Conservation (phyloP, 30 jellyfish, hydroid and myxozoan genomes). For the Turritopsis dohrnii region DNA sequence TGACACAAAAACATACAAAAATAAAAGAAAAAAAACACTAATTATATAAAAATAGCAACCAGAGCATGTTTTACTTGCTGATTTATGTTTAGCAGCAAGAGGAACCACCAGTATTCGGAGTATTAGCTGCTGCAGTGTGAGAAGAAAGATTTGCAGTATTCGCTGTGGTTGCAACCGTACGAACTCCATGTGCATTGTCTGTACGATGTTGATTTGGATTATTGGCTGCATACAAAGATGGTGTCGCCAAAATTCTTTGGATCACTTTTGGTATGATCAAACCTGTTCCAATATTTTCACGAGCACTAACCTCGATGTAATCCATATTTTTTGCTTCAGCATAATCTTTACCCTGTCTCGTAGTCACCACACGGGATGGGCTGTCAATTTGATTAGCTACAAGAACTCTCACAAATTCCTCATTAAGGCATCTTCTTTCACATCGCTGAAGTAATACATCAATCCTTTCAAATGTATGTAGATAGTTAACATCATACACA, state of each 20-base stretch:
- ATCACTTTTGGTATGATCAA: neutral
- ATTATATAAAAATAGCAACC: too few species aligned
- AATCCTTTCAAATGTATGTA: constrained; percentile 43
- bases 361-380: constrained; percentile 65
- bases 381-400: constrained; percentile 72
- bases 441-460: constrained; percentile 56
- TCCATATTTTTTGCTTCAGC: constrained; percentile 67
- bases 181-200: neutral
- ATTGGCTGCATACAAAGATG: neutral
- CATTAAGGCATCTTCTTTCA: constrained; percentile 47
- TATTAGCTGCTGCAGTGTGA: neutral
- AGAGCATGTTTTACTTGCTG: too few species aligned
- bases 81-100: neutral
- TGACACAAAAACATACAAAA: too few species aligned
- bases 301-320: constrained; percentile 74
- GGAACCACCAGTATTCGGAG: neutral
- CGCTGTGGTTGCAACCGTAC: neutral
- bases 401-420: constrained; percentile 64
- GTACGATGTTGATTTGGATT: neutral
- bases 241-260: neutral
- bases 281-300: constrained; percentile 52
- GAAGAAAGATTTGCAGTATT: neutral
- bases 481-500: constrained; percentile 66
- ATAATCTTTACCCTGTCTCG: constrained; percentile 58
- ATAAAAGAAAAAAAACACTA: too few species aligned